Evolutionary conservation across 2,113 vertebrate genomes (phyloP), one percentile per base, ranked within the genome.

Genomic region (Lucifuga dentata): DNA sequence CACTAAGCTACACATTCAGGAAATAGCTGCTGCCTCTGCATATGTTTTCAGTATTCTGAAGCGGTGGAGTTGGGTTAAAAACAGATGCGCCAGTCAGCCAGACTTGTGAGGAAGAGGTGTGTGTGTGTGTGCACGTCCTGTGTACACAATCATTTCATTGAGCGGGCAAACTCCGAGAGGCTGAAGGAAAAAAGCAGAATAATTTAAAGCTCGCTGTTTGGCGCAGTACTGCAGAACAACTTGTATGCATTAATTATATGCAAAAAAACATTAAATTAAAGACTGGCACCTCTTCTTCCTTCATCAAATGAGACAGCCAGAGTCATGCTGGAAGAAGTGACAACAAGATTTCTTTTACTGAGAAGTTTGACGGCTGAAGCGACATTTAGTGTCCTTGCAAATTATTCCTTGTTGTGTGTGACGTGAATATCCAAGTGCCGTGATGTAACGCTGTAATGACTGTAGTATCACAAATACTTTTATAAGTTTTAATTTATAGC

Each of bases 221-320:
- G 50, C 29, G 13, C 40, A 49, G 41, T 38, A 46, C 52, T 6
- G 11, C 32, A 40, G 48, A 85, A 69, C 78, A 79, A 73, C 68
- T 73, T 81, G 78, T 16, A 71, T 73, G 44, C 49, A 84, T 85
- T 61, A 65, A 83, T 88, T 71, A 86, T 76, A 74, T 58, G 51
- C 49, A 49, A 51, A 29, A 3, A 29, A 81, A 74, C 46, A 50
- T 83, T 80, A 72, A 84, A 86, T 81, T 73, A 89, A 79, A 85
- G 56, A 88, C 70, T 45, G 43, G 38, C 21, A 35, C 45, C 44
- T 60, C 49, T 69, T 53, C 56, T 58, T 65, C 58, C 53, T 81
- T 70, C 44, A 49, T 72, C 53, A 60, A 41, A 39, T 58, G 45
- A 52, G 41, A 63, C 40, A 63, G 39, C 55, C 24, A 74, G 53